A percentile compares a stretch with the other conserved stretches of the same genome.
Evolutionary conservation across 2,113 vertebrate genomes (phyloP).

Genomic region (Grammomys dolichurus): DNA sequence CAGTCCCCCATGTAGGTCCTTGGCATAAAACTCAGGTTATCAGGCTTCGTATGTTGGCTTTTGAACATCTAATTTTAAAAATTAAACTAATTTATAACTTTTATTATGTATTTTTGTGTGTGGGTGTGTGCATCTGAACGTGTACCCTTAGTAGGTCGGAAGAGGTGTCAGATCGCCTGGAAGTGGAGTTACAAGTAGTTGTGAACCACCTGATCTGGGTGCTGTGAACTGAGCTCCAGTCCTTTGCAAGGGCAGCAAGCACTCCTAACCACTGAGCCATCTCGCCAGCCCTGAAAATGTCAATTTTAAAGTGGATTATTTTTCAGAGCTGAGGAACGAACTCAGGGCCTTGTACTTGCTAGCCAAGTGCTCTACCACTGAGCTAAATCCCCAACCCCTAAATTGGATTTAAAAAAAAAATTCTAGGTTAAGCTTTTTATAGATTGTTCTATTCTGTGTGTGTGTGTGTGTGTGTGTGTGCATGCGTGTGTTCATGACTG

Average conservation of each 20-base stretch:
- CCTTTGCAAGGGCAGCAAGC: neutral
- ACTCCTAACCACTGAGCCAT: neutral
- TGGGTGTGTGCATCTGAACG: neutral
- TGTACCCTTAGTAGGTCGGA: neutral
- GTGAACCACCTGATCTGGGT: no score
- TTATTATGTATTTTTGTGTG: neutral
- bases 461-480: neutral
- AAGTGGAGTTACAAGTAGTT: neutral
- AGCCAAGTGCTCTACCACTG: no score
- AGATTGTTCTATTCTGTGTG: neutral
- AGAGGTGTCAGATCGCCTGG: neutral
- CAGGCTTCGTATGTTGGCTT: neutral
- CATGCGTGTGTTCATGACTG: neutral
- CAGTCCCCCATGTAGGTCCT: neutral
- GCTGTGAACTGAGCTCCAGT: neutral
- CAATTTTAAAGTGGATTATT: neutral
- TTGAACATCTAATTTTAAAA: neutral
- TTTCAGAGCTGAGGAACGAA: no score
- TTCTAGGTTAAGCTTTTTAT: neutral
- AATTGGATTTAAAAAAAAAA: neutral
- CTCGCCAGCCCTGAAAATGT: neutral
- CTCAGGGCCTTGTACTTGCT: no score
- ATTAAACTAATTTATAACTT: neutral
- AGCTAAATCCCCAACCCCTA: no score
- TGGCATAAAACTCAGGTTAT: neutral